phyloP scores from a whole-genome alignment of 2,797 vertebrate species.

The Phaenicophaeus curvirostris region DNA sequence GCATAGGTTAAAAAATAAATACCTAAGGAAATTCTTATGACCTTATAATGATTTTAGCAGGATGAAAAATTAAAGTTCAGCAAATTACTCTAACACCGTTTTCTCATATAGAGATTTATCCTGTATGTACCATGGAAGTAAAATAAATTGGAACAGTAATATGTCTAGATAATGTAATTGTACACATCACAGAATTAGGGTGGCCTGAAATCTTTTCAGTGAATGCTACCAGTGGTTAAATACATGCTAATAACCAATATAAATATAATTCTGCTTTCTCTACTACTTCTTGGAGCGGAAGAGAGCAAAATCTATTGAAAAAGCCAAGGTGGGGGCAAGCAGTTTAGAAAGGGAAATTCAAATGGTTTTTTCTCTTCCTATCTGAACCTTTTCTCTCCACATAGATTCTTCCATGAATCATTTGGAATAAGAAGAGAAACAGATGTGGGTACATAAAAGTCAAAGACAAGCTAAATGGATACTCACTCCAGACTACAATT shows the following conservation, averaged over 20 bases:
- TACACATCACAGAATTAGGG: background rate
- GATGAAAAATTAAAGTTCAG: background rate
- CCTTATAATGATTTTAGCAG: background rate
- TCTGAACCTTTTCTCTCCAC: constrained; percentile 10
- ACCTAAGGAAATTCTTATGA: background rate
- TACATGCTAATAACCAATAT: background rate
- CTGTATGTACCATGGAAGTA: background rate
- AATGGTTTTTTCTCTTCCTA: background rate
- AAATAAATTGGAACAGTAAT: background rate
- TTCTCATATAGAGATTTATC: background rate
- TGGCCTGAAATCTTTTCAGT: background rate
- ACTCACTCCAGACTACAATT: constrained; percentile 32
- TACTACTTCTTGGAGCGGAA: background rate
- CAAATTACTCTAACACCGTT: background rate
- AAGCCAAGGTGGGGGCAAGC: background rate
- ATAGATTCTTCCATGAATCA: constrained; percentile 30
- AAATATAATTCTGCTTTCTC: background rate
- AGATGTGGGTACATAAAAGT: constrained; percentile 26
- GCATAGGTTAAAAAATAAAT: background rate
- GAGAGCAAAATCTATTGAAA: constrained; percentile 6
- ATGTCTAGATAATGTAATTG: background rate
- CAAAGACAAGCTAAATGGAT: constrained; percentile 50
- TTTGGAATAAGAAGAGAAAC: constrained; percentile 40
- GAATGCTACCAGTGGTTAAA: background rate
- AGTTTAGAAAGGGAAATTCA: constrained; percentile 30